Base-by-base conservation (phyloP, 2,888 invertebrate genomes). In the Trachelus iudaicus region DNA sequence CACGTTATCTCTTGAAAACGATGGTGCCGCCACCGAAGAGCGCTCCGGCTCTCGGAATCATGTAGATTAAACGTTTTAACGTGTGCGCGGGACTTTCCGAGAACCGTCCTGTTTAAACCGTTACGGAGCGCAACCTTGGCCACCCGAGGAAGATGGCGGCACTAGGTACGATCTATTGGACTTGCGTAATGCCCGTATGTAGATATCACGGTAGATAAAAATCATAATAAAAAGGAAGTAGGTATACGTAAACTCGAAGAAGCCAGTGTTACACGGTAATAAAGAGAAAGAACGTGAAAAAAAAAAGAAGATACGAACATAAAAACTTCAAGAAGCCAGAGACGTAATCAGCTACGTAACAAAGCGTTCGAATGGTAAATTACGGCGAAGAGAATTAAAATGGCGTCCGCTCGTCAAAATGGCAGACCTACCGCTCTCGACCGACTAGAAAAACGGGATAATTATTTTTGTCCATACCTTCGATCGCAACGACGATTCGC, bases 201-300 rank as follows among this genome's bases (percentile, higher is more conserved):
- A 23, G 56, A 56, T 56, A 56, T 56, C 15, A 23, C 56, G 56
- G 56, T 1, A 23, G 56, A 56, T 56, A 56, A 56, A 56, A 56
- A 23, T 56, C 56, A 23, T 23, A 15, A 15, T 40, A 15, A 40
- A 56, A 56, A 56, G 56, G 56, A 56, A 56, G 71, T 31, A 23
- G 71, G 31, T 35, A 15, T 31, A 71, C 13, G 71, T 71, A 71
- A 71, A 40, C 15, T 33, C 71, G 71, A 30, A 69, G 71, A 31
- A 71, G 71, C 31, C 33, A 0, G 12, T 34, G 71, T 71, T 71
- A 6, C 71, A 34, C 31, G 33, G 31, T 23, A 85, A 69, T 75
- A n/a, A 34, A 69, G 77, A 12, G 69, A 73, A 75, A 34, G 71
- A 74, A 68, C 71, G 15, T 6, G 6, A 1, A 23, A 40, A 23